Conservation (phyloP, 1,140 invertebrate genomes). For the Leguminivora glycinivorella region DNA sequence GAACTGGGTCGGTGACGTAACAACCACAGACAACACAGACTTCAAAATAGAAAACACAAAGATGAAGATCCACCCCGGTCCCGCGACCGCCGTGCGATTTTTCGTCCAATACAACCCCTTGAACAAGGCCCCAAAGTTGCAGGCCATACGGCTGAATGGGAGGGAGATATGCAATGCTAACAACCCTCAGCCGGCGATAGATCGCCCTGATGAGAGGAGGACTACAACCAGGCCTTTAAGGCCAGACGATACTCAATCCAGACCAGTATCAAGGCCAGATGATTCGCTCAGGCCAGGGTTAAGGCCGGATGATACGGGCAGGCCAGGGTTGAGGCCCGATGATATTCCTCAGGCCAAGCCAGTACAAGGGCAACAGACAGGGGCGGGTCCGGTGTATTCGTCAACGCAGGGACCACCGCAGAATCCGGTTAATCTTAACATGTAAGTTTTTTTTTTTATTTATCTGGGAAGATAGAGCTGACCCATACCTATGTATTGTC, state of each 20-base stretch:
- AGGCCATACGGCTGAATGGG: slow-evolving; percentile 64
- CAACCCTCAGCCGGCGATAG: slow-evolving; percentile 45
- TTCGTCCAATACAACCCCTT: slow-evolving; percentile 68
- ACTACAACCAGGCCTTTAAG: slow-evolving; percentile 9
- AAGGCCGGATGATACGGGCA: slow-evolving; percentile 35
- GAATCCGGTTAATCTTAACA: slow-evolving; percentile 3
- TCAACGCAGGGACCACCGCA: slow-evolving; percentile 5
- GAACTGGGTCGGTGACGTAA: slow-evolving; percentile 73
- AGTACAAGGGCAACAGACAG: not conserved
- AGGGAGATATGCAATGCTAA: slow-evolving; percentile 71
- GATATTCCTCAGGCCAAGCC: not conserved
- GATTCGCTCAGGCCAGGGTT: not conserved
- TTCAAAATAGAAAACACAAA: slow-evolving; percentile 72
- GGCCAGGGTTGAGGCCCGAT: not conserved
- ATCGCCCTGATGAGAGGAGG: slow-evolving; percentile 38
- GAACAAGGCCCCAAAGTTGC: slow-evolving; percentile 54
- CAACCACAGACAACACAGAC: slow-evolving; percentile 67
- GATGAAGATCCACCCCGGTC: slow-evolving; percentile 70
- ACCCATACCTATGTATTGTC: too few species aligned
- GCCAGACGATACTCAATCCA: not conserved
- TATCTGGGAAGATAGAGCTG: too few species aligned
- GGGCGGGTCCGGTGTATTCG: not conserved
- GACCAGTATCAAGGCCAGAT: not conserved
- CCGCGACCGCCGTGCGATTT: slow-evolving; percentile 62
- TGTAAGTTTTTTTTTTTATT: slow-evolving; percentile 2